Evolutionary conservation across 2,113 vertebrate species (phyloP).

Genomic region (Hippocampus comes): DNA sequence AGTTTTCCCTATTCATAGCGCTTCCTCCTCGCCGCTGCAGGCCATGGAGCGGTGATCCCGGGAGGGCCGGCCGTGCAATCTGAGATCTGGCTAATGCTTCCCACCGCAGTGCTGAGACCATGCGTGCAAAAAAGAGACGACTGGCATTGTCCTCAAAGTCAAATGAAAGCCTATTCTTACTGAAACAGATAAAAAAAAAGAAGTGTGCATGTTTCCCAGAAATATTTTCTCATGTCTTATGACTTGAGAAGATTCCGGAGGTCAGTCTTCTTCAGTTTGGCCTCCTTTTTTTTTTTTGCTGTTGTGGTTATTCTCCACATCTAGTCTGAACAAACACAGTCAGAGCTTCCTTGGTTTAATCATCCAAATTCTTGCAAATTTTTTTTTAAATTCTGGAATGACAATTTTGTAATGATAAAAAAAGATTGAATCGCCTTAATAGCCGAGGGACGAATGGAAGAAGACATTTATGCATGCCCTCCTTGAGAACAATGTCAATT

Average conservation of each 20-base stretch:
- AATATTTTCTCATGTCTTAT: slow-evolving; percentile 20
- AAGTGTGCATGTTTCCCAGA: slow-evolving; percentile 8
- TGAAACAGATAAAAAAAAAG: not conserved
- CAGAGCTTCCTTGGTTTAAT: too few relatives aligned
- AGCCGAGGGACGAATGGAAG: too few relatives aligned
- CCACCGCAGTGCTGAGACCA: slow-evolving; percentile 36
- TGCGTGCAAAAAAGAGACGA: slow-evolving; percentile 28
- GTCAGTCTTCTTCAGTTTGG: not conserved
- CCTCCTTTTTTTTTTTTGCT: not conserved
- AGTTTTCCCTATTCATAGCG: slow-evolving; percentile 67
- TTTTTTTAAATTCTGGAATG: slow-evolving; percentile 45
- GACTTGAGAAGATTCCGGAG: slow-evolving; percentile 7
- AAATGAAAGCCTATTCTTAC: slow-evolving; percentile 26
- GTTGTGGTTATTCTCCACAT: not conserved
- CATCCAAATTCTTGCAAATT: too few relatives aligned
- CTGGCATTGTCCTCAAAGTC: slow-evolving; percentile 59
- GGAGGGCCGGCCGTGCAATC: slow-evolving; percentile 57
- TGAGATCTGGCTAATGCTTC: slow-evolving; percentile 67
- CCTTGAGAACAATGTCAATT: not conserved
- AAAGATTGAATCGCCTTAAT: too few relatives aligned
- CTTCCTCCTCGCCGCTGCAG: slow-evolving; percentile 44
- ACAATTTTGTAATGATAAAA: slow-evolving; percentile 3
- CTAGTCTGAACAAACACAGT: not conserved
- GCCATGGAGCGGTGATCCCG: slow-evolving; percentile 26
- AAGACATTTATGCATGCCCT: too few relatives aligned